Conservation (phyloP, 2,888 invertebrate species). For the Callyntrura guangdongensis region DNA sequence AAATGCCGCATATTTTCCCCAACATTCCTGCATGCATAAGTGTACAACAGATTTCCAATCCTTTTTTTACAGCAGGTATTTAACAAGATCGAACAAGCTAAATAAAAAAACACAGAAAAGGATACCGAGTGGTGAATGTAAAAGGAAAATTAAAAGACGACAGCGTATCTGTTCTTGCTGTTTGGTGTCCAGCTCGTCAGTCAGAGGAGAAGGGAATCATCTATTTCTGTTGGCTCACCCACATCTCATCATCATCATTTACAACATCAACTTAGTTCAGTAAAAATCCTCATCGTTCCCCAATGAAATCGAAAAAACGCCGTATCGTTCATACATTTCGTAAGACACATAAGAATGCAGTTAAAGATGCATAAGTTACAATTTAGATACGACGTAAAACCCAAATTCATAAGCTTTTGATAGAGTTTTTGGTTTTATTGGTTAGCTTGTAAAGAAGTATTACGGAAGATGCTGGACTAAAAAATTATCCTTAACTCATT, state of each 20-base stretch:
- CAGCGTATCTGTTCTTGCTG: slow-evolving; percentile 17
- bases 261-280: slow-evolving; percentile 54
- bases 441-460: too few species aligned
- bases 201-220: slow-evolving; percentile 43
- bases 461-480: too few species aligned
- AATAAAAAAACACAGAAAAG: neutral
- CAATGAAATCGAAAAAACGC: slow-evolving; percentile 15
- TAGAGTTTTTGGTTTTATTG: too few species aligned
- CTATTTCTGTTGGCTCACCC: slow-evolving; percentile 66
- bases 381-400: too few species aligned
- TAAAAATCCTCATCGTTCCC: slow-evolving; percentile 12
- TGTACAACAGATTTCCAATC: slow-evolving; percentile 48
- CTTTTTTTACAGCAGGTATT: slow-evolving; percentile 14
- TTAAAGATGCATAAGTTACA: too few species aligned
- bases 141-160: slow-evolving; percentile 50
- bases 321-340: too few species aligned
- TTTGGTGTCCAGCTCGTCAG: slow-evolving; percentile 58
- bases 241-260: slow-evolving; percentile 58
- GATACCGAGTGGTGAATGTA: neutral
- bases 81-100: slow-evolving; percentile 18
- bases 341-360: too few species aligned
- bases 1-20: neutral
- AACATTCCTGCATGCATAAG: slow-evolving; percentile 1
- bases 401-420: too few species aligned
- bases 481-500: too few species aligned